Evolutionary conservation across 2,888 invertebrate genomes (phyloP), one percentile per base, ranked within the genome.

Genomic region (Heterodera filipjevi): DNA sequence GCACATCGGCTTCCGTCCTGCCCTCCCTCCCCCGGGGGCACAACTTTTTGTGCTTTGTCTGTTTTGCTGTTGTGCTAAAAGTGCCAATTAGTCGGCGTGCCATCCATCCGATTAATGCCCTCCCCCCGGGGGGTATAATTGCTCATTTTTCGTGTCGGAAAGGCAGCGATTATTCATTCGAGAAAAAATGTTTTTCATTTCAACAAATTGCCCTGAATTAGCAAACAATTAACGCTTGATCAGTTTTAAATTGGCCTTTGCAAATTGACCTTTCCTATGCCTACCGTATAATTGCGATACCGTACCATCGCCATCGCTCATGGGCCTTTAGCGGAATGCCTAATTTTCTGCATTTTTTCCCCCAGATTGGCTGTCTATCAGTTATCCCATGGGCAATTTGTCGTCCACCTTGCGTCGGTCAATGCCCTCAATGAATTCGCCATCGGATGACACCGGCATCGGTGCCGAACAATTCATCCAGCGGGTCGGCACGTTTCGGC

Each of bases 301-400:
- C n/a, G n/a, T n/a, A n/a, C n/a, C n/a, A n/a, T n/a, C n/a, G n/a
- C n/a, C n/a, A n/a, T n/a, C n/a, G n/a, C n/a, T n/a, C n/a, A n/a
- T n/a, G n/a, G n/a, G n/a, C n/a, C n/a, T n/a, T n/a, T n/a, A n/a
- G n/a, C n/a, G n/a, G n/a, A n/a, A n/a, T n/a, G n/a, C n/a, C n/a
- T n/a, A n/a, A n/a, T n/a, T n/a, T n/a, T n/a, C n/a, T n/a, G n/a
- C n/a, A n/a, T n/a, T n/a, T n/a, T n/a, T 46, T 74, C n/a, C 10
- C 5, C 27, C 64, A 59, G 66, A 74, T 53, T 44, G 19, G 73
- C 35, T 64, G n/a, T 49, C 53, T 35, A 46, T 35, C 53, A 73
- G 22, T 71, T 46, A 73, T 27, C 64, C 46, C 22, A 75, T 75
- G 75, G 75, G 75, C 44, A 75, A 75, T 59, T 59, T 74, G 66